These are phyloP conservation scores for Fragariocoptes setiger DNA, from an alignment of 1,140 invertebrate genomes.

Conservation along the genomic window DNA sequence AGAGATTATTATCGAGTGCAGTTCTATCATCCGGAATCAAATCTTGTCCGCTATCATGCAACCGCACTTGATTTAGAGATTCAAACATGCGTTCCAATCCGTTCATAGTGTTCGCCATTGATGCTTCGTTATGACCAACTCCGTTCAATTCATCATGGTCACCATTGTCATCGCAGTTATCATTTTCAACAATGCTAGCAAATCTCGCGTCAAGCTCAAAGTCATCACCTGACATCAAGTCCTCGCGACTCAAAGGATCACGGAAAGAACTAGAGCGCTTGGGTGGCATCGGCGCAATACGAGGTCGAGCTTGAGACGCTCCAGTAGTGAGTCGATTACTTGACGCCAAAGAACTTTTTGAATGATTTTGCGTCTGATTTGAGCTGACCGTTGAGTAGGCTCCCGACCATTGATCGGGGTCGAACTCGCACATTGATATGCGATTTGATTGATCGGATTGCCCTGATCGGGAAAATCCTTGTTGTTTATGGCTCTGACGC, in stretches of 20 bases:
- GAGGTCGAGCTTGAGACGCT: slow-evolving; percentile 1
- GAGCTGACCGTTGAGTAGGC: no score
- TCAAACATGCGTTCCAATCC: slow-evolving; percentile 14
- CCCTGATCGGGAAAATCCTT: no score
- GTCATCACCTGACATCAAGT: background rate
- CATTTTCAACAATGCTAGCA: background rate
- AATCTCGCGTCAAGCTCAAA: background rate
- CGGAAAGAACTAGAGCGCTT: slow-evolving; percentile 49
- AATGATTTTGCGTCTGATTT: no score
- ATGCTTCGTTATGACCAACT: background rate
- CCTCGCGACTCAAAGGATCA: slow-evolving; percentile 13
- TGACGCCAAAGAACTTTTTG: background rate
- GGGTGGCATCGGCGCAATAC: slow-evolving; percentile 49
- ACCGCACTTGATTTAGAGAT: slow-evolving; percentile 2
- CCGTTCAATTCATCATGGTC: background rate
- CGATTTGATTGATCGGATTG: background rate
- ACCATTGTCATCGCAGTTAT: background rate
- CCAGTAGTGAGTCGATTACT: no score
- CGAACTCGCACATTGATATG: background rate
- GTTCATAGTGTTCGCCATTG: slow-evolving; percentile 11
- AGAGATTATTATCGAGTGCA: background rate
- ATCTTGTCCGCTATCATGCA: no score
- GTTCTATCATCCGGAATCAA: background rate
- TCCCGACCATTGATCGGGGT: background rate
- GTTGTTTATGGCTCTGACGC: no score